Percentiles rank a stretch among this genome's conserved stretches.
Evolutionary conservation across 1,140 invertebrate species (phyloP).

Genomic region (Spodoptera frugiperda): DNA sequence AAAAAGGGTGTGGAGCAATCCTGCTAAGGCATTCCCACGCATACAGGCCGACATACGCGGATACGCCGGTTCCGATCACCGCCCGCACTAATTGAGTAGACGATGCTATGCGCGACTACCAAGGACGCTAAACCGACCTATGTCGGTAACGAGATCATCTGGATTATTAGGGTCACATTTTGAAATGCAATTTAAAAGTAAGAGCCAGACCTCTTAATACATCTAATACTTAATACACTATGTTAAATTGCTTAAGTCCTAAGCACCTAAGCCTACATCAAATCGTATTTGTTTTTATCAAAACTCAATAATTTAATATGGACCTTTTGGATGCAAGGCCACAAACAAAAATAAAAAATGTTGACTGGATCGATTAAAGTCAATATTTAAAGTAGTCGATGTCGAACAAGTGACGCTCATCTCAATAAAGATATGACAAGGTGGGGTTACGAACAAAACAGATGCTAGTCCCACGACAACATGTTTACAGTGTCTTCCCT

Average conservation of each 20-base stretch:
- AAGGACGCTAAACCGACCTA: conserved; percentile 57
- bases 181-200: not conserved
- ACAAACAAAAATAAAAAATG: conserved; percentile 24
- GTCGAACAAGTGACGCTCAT: conserved; percentile 29
- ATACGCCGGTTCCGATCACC: conserved; percentile 76
- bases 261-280: no score
- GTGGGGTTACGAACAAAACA: conserved; percentile 41
- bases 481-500: conserved; percentile 7
- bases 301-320: not conserved
- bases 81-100: conserved; percentile 75
- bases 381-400: conserved; percentile 30
- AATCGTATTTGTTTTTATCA: not conserved
- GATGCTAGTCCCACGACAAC: conserved; percentile 21
- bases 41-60: conserved; percentile 60
- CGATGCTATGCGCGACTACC: conserved; percentile 58
- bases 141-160: conserved; percentile 28
- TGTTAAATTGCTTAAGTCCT: no score
- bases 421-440: conserved; percentile 43
- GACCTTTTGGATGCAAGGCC: conserved; percentile 4
- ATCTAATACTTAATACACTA: no score
- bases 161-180: conserved; percentile 7
- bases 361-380: not conserved
- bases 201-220: no score
- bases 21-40: conserved; percentile 74
- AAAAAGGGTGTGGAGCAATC: conserved; percentile 60